Percentiles rank a stretch among this genome's conserved stretches.
These are phyloP conservation scores for Myrmophylax atrothorax DNA, from an alignment of 2,113 vertebrate species.

Conservation along the genomic window DNA sequence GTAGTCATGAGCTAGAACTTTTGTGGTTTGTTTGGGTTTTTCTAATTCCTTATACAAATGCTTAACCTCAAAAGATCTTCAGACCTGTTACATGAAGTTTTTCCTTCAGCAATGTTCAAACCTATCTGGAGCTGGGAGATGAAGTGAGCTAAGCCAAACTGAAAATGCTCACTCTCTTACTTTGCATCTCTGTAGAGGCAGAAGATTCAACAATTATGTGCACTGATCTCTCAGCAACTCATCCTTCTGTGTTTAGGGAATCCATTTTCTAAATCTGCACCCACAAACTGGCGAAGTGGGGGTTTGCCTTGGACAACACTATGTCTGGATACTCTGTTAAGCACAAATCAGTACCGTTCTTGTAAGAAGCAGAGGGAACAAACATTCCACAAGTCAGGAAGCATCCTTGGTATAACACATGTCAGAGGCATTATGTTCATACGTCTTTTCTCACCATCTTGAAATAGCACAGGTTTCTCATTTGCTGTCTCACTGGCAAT, in stretches of 20 bases:
- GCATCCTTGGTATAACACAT: not conserved
- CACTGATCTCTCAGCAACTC: not conserved
- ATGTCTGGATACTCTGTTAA: not conserved
- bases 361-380: not conserved
- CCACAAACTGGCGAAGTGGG: too few species aligned
- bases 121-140: not conserved
- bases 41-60: not conserved
- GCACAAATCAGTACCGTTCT: not conserved
- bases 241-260: not conserved
- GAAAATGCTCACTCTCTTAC: not conserved
- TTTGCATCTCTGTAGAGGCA: not conserved
- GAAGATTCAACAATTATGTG: not conserved
- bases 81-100: not conserved
- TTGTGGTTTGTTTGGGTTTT: not conserved
- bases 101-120: not conserved
- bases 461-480: not conserved
- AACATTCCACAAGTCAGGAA: not conserved
- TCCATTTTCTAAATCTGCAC: not conserved
- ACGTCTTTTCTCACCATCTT: not conserved
- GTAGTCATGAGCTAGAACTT: not conserved
- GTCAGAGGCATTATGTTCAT: not conserved
- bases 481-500: not conserved
- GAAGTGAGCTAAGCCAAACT: not conserved
- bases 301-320: not conserved
- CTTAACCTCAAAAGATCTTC: not conserved